Base-by-base conservation (phyloP, 2,797 vertebrate species). In the Streptopelia turtur region DNA sequence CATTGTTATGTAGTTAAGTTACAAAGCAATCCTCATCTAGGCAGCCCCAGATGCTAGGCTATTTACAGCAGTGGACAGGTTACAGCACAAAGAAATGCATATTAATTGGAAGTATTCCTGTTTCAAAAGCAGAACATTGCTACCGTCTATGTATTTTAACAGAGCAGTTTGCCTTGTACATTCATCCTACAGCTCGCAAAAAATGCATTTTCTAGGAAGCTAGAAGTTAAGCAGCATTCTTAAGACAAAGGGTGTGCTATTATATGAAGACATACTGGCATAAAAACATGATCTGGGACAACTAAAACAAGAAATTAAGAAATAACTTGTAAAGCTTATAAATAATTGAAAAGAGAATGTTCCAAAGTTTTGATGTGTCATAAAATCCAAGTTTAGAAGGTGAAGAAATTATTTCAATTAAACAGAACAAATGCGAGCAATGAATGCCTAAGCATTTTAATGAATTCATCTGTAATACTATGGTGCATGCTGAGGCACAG, bases 381-480 rank as follows among this genome's bases (percentile, higher is more conserved):
- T 87, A 95, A 96, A 97, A 94, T 71, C 86, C 83, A 92, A 94
- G 24, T 94, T 95, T 95, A 92, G 79, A 95, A 95, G 82, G 82
- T 94, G 94, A 95, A 96, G 86, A 97, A 97, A 91, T 96, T 96
- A 93, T 96, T 97, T 96, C 96, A 97, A 87, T 98, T 95, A 95
- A 96, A 80, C 14, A 80, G 80, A 93, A 93, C 53, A 98, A 97
- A 96, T 88, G 91, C 95, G 92, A 96, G 90, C 90, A 91, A 93
- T 94, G 84, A 97, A 94, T 89, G 69, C 90, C 80, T 84, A 95
- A 93, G 82, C 83, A 93, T 95, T 97, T 97, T 97, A 98, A 97
- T 96, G 61, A 97, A 95, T 93, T 96, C 81, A 94, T 97, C 97
- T 90, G 90, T 95, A 97, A 97, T 69, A 91, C 75, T 41, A 31